These are phyloP conservation scores for Leptinotarsa rubiginosa DNA, from an alignment of 2,888 invertebrate genomes.

Conservation along the genomic window DNA sequence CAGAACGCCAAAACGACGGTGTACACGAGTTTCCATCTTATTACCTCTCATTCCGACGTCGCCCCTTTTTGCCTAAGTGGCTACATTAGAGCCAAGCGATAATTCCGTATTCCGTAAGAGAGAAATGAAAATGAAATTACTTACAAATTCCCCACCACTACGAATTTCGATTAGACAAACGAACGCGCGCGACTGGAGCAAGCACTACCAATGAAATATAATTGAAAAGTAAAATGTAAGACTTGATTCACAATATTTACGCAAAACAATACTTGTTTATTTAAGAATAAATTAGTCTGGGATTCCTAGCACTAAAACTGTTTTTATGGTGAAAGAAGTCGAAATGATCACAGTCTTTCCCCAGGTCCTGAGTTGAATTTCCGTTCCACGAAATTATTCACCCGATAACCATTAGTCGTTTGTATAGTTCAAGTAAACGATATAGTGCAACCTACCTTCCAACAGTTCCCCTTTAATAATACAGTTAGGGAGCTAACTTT, in stretches of 20 bases:
- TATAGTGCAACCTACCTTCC: too few species aligned
- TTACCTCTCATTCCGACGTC: too few species aligned
- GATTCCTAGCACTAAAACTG: background rate
- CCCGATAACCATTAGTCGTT: background rate
- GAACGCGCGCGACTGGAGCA: too few species aligned
- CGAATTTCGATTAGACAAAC: background rate
- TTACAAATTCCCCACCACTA: background rate
- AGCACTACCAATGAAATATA: background rate
- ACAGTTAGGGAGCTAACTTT: too few species aligned
- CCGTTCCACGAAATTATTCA: background rate
- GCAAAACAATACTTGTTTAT: background rate
- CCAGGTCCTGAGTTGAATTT: background rate
- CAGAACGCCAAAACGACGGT: too few species aligned
- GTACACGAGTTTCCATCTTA: too few species aligned
- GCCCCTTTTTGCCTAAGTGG: too few species aligned
- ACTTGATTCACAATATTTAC: slow-evolving; percentile 8
- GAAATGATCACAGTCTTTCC: background rate
- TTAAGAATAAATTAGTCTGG: slow-evolving; percentile 3
- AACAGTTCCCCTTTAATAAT: too few species aligned
- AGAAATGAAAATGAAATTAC: background rate
- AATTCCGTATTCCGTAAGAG: too few species aligned
- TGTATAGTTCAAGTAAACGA: too few species aligned
- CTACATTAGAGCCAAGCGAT: too few species aligned
- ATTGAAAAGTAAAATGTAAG: background rate
- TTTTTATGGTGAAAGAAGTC: background rate